Percentiles rank a stretch among this genome's conserved stretches.
Conservation (phyloP, 37 sponge, comb jelly and placozoan species). For the Axinella damicornis region DNA sequence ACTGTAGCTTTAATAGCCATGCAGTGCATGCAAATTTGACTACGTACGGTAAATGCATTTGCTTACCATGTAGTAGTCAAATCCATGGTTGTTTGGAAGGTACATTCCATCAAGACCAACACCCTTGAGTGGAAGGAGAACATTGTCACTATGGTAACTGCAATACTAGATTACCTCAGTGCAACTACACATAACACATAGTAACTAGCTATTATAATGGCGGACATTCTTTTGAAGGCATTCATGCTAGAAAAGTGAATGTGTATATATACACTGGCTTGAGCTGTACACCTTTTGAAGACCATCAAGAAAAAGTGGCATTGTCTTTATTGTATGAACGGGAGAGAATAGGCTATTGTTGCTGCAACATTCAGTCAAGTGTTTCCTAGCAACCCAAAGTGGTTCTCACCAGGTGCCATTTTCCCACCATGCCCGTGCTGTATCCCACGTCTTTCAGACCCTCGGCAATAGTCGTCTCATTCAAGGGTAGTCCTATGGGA, state of each 20-base stretch:
- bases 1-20: too few relatives aligned
- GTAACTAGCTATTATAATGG: too few relatives aligned
- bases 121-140: conserved; percentile 24
- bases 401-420: conserved; percentile 70
- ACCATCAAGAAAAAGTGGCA: neutral
- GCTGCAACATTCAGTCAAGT: neutral
- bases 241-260: too few relatives aligned
- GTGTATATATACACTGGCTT: neutral
- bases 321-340: neutral
- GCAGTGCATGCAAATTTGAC: too few relatives aligned
- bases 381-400: too few relatives aligned
- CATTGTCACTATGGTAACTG: too few relatives aligned
- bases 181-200: too few relatives aligned
- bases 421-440: conserved; percentile 69
- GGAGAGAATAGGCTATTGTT: neutral
- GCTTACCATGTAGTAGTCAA: conserved; percentile 79
- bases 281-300: neutral
- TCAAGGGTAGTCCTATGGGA: conserved; percentile 54
- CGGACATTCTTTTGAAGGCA: too few relatives aligned
- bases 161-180: too few relatives aligned
- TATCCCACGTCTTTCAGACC: conserved; percentile 65
- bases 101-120: conserved; percentile 53
- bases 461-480: conserved; percentile 73
- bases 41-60: too few relatives aligned
- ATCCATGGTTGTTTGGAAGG: conserved; percentile 70